These are phyloP conservation scores for Ophioninae sp. DNA, from an alignment of 2,888 invertebrate species.

Conservation along the genomic window DNA sequence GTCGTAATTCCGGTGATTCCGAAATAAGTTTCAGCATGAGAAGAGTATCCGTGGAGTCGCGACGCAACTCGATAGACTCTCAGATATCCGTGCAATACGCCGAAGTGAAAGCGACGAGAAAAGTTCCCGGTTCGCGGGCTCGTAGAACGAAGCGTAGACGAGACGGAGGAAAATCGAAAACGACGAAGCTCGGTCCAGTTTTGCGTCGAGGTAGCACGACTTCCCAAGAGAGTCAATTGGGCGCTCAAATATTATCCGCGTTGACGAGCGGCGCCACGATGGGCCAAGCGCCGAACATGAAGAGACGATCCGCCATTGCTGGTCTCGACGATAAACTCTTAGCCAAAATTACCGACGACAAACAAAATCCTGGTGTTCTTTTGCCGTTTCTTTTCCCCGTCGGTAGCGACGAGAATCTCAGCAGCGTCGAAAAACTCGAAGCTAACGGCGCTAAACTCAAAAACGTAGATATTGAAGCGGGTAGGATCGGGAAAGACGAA, in stretches of 20 bases:
- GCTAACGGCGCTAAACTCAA: slow-evolving; percentile 54
- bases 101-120: slow-evolving; percentile 87
- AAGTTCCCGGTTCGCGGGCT: slow-evolving; percentile 81
- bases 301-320: slow-evolving; percentile 82
- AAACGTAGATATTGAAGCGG: slow-evolving; percentile 71
- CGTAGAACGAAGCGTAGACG: slow-evolving; percentile 80
- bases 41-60: slow-evolving; percentile 92
- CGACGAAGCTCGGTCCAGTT: slow-evolving; percentile 74
- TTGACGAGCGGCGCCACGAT: slow-evolving; percentile 83
- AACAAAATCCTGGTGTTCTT: slow-evolving; percentile 70
- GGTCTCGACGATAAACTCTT: slow-evolving; percentile 81
- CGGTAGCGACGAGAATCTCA: slow-evolving; percentile 77
- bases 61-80: slow-evolving; percentile 93
- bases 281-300: slow-evolving; percentile 83
- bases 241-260: slow-evolving; percentile 86
- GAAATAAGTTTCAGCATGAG: slow-evolving; percentile 89
- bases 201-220: slow-evolving; percentile 86
- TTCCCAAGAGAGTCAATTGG: slow-evolving; percentile 91
- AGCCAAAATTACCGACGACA: slow-evolving; percentile 70
- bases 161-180: slow-evolving; percentile 79
- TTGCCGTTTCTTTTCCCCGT: slow-evolving; percentile 83
- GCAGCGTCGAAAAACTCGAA: slow-evolving; percentile 73
- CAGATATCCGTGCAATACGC: slow-evolving; percentile 93
- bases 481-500: slow-evolving; percentile 72
- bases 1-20: slow-evolving; percentile 84